Conservation (phyloP, 2,888 invertebrate genomes). For the Tubiluchus corallicola region DNA sequence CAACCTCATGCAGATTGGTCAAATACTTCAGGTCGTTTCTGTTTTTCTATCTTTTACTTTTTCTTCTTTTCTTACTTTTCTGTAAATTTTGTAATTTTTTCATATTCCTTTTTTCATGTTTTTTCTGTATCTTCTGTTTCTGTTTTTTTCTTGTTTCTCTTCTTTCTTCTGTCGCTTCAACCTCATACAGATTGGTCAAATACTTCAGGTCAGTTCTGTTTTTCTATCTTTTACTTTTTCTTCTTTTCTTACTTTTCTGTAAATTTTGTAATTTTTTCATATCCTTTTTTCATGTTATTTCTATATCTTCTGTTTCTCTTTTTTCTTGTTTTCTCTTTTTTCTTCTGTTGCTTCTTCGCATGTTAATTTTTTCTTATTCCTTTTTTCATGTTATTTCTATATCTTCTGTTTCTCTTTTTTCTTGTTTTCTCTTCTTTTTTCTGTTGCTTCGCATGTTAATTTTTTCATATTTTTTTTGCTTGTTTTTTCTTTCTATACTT, state of each 20-base stretch:
- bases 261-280: constrained; percentile 6
- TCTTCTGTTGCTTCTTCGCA: too few relatives aligned
- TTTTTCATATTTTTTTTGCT: too few relatives aligned
- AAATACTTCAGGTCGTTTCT: not conserved
- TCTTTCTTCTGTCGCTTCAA: too few relatives aligned
- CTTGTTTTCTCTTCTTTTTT: constrained; percentile 6
- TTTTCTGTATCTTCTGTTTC: not conserved
- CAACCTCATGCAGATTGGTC: constrained; percentile 39
- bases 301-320: not conserved
- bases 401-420: not conserved
- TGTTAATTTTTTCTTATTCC: constrained; percentile 72
- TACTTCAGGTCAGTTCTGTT: constrained; percentile 38
- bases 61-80: constrained; percentile 2
- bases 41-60: not conserved
- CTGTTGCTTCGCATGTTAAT: not conserved
- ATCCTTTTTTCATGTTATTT: too few relatives aligned
- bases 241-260: not conserved
- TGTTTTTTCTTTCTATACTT: too few relatives aligned
- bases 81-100: constrained; percentile 5
- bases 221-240: too few relatives aligned
- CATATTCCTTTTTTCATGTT: too few relatives aligned
- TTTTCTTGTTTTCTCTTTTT: too few relatives aligned
- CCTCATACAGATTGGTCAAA: constrained; percentile 72
- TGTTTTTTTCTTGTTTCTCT: too few relatives aligned
- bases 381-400: constrained; percentile 34